Conservation (phyloP, 2,888 invertebrate genomes). For the Bunonema sp. region DNA sequence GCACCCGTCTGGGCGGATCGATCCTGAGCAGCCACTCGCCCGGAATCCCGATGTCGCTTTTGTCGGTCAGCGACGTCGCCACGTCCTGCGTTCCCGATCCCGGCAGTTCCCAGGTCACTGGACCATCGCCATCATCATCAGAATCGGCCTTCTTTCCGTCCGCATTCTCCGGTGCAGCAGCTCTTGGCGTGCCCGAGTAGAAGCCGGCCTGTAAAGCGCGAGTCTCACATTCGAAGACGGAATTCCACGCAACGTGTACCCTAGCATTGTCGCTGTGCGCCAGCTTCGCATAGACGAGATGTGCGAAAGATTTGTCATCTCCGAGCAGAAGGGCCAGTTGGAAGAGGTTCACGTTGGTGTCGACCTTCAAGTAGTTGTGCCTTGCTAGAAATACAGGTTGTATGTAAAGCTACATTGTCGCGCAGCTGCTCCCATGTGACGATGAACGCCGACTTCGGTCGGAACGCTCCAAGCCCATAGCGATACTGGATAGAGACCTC, state of each 20-base stretch:
- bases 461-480: constrained; percentile 33
- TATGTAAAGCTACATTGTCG: neutral
- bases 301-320: constrained; percentile 37
- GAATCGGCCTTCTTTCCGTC: too few relatives aligned
- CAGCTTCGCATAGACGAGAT: constrained; percentile 39
- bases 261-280: constrained; percentile 1
- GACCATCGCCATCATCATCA: constrained; percentile 7
- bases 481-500: constrained; percentile 44
- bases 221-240: too few relatives aligned
- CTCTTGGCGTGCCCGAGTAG: constrained; percentile 9
- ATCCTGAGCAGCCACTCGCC: constrained; percentile 43
- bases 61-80: constrained; percentile 23
- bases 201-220: constrained; percentile 14
- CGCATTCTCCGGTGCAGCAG: too few relatives aligned
- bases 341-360: constrained; percentile 23
- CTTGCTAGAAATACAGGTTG: neutral
- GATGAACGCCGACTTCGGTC: constrained; percentile 32
- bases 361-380: constrained; percentile 4
- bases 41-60: constrained; percentile 44
- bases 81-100: constrained; percentile 36
- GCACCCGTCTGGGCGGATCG: constrained; percentile 9
- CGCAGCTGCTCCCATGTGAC: constrained; percentile 44
- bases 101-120: constrained; percentile 25
- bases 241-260: too few relatives aligned
- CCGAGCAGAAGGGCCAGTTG: constrained; percentile 42